Base-by-base conservation (phyloP, 35 echinoderm and acorn worm species). In the Ophiothrix spiculata region DNA sequence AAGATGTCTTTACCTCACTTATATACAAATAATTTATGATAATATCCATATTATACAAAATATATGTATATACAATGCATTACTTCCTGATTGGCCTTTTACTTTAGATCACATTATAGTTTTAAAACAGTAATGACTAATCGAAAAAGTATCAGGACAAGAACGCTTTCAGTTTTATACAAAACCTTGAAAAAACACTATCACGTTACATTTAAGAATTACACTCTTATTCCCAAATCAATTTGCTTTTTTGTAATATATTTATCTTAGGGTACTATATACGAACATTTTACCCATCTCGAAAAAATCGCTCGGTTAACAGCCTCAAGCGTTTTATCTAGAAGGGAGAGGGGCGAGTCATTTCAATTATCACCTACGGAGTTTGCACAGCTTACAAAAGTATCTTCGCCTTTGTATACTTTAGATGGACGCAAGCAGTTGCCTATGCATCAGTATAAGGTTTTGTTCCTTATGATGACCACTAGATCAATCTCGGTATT, bases 321-420 rank as follows among this genome's bases (percentile, higher is more conserved):
- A 69, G 60, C 60, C 60, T 69, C 60, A 6, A 69, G 60, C 60
- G 23, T 69, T 69, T 2, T 28, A 11, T 54, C 21, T 21, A 11
- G 21, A 54, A 54, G 21, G 60, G 60, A 69, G 29, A 12, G 10
- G 60, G 60, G 60, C 60, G 25, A 15, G 60, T 69, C 60, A 69
- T 69, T 69, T 69, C 60, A 69, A 69, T 69, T 69, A 69, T 69
- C 60, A 69, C 25, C 8, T 49, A 49, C 42, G 60, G 60, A 69
- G 60, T 69, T 69, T 69, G 60, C 60, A 15, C 60, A 69, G 60
- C 60, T 69, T 69, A 69, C 8, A 1, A 69, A 69, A 69, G 60
- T 69, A 69, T 69, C 60, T 28, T 69, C 60, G 17, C 25, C 29
- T 69, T 12, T 25, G 16, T 6, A 49, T 49, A 15, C 16, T n/a